A percentile compares a stretch with the other conserved stretches of the same genome.
Conservation (phyloP, 1,140 invertebrate species). For the Drosophila nebulosa region DNA sequence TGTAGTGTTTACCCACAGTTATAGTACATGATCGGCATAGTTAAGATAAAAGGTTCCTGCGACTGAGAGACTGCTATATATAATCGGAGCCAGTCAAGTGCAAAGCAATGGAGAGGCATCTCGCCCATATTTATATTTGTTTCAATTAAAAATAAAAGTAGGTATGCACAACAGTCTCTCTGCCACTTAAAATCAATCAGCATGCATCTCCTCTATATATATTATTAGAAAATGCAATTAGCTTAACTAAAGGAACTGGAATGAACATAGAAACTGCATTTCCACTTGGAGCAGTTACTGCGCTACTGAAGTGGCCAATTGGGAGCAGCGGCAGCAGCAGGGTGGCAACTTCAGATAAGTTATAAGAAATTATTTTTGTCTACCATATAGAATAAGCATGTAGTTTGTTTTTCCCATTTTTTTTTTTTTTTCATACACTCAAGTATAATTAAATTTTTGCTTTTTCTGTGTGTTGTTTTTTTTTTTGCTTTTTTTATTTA, state of each 20-base stretch:
- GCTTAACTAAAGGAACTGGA: constrained; percentile 14
- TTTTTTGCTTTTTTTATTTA: constrained; percentile 47
- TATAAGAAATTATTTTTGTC: not conserved
- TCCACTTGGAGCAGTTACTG: constrained; percentile 7
- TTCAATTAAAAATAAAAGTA: not conserved
- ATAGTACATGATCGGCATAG: too few relatives aligned
- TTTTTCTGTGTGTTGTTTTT: constrained; percentile 14
- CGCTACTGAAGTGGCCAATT: not conserved
- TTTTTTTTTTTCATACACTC: constrained; percentile 27
- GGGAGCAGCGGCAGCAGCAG: not conserved
- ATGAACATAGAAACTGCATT: constrained; percentile 39
- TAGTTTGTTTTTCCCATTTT: constrained; percentile 1
- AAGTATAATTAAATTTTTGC: constrained; percentile 54
- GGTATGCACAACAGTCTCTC: not conserved
- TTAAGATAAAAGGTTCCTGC: not conserved
- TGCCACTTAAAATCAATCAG: constrained; percentile 13
- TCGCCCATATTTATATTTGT: not conserved
- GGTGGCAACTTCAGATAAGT: not conserved
- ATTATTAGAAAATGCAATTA: constrained; percentile 47
- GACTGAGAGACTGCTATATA: not conserved
- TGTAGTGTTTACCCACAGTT: too few relatives aligned
- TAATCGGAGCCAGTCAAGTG: not conserved
- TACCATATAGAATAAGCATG: not conserved
- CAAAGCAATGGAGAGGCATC: not conserved
- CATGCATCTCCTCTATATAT: not conserved